Conservation (phyloP, 2,113 vertebrate species). For the Proterorhinus semilunaris region DNA sequence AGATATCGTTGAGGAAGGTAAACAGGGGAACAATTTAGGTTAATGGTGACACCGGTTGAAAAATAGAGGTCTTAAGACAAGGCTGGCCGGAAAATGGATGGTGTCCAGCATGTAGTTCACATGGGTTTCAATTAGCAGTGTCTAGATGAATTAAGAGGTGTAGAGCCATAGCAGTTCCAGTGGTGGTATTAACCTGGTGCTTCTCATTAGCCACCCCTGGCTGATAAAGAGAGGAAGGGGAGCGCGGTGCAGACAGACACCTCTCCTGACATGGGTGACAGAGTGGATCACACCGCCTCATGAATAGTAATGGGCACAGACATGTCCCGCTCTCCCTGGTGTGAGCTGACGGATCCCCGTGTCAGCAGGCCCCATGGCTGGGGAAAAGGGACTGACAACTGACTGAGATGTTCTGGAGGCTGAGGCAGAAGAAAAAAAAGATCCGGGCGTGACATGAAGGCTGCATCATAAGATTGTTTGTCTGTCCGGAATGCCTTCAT, state of each 20-base stretch:
- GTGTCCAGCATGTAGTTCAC: constrained; percentile 68
- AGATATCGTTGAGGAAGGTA: constrained; percentile 16
- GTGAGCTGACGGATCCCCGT: constrained; percentile 71
- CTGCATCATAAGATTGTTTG: constrained; percentile 70
- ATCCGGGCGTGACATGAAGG: constrained; percentile 61
- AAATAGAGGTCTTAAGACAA: constrained; percentile 30
- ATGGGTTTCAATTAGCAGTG: constrained; percentile 70
- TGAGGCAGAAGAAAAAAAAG: constrained; percentile 16
- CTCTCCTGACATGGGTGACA: constrained; percentile 72
- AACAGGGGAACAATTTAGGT: constrained; percentile 25
- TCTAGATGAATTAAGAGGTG: constrained; percentile 76
- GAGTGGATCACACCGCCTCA: constrained; percentile 72
- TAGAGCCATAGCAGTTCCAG: constrained; percentile 70
- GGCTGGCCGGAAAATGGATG: constrained; percentile 54
- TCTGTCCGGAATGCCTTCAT: constrained; percentile 61
- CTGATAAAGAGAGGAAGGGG: constrained; percentile 73
- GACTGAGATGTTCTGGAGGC: constrained; percentile 65
- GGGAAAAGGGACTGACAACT: constrained; percentile 64
- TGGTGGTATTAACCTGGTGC: constrained; percentile 75
- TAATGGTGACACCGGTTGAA: constrained; percentile 31
- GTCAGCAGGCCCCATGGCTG: constrained; percentile 68
- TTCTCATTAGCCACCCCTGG: constrained; percentile 74
- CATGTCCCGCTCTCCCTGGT: constrained; percentile 61
- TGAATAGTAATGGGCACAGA: constrained; percentile 76
- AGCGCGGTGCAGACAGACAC: constrained; percentile 63